Percentiles rank a stretch among this genome's conserved stretches.
phyloP scores from a whole-genome alignment of 2,888 invertebrate genomes.

The Hoplodrina blanda region DNA sequence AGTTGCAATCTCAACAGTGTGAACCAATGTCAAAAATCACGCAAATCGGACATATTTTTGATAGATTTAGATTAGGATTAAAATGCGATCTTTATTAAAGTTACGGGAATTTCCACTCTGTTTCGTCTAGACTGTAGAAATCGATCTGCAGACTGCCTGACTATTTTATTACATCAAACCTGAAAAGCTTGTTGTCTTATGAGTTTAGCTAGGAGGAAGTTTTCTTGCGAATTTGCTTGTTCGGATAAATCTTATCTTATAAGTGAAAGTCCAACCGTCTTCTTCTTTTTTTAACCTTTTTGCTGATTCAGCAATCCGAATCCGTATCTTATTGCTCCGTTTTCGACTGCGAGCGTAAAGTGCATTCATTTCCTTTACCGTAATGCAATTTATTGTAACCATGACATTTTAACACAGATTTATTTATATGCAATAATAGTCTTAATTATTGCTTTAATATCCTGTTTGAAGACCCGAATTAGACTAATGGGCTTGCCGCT shows the following conservation, averaged over 20 bases:
- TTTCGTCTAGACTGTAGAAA: constrained; percentile 32
- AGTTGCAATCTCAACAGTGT: no score
- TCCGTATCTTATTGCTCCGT: constrained; percentile 6
- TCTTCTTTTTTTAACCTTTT: constrained; percentile 4
- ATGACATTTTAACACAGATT: constrained; percentile 33
- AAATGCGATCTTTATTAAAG: no score
- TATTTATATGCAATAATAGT: constrained; percentile 11
- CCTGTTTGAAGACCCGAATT: no score
- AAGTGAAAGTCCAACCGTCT: constrained; percentile 3
- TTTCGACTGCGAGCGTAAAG: constrained; percentile 17
- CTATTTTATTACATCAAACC: constrained; percentile 6
- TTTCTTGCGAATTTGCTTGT: constrained; percentile 4
- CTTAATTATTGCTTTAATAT: constrained; percentile 2
- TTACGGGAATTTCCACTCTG: constrained; percentile 7
- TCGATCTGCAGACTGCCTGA: constrained; percentile 6
- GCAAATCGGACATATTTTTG: no score
- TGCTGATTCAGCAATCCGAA: not conserved
- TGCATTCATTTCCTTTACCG: constrained; percentile 27
- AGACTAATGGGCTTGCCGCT: not conserved
- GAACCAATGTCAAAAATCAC: no score
- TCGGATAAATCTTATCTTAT: constrained; percentile 4
- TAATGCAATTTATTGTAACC: constrained; percentile 29
- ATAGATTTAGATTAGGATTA: no score
- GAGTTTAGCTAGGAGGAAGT: not conserved
- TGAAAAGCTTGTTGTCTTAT: constrained; percentile 8